Conservation (phyloP, 2,113 vertebrate genomes). For the Brachirus orientalis region DNA sequence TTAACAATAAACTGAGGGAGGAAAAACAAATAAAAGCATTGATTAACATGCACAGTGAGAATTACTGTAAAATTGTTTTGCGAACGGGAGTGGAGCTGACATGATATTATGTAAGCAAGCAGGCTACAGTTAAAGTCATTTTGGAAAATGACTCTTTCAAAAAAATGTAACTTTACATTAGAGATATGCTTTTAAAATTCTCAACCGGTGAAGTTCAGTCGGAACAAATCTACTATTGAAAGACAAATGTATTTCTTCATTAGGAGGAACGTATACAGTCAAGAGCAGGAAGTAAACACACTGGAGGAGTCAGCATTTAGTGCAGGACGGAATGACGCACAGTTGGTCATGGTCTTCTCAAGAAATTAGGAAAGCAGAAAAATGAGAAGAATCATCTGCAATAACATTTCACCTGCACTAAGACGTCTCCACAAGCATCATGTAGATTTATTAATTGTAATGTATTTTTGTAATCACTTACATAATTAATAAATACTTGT, state of each 20-base stretch:
- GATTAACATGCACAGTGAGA: conserved; percentile 36
- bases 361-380: background rate
- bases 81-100: background rate
- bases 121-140: background rate
- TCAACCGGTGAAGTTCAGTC: no score
- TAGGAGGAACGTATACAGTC: background rate
- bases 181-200: background rate
- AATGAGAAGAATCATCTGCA: background rate
- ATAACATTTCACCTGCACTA: no score
- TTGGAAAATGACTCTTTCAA: background rate
- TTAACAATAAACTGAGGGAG: conserved; percentile 42
- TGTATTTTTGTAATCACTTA: background rate
- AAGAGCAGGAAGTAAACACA: no score
- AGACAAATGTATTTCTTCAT: background rate
- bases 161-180: background rate
- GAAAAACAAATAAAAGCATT: conserved; percentile 26
- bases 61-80: conserved; percentile 8
- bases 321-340: no score
- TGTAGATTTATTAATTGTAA: conserved; percentile 3
- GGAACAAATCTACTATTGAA: no score
- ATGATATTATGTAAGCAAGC: background rate
- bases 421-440: background rate
- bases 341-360: background rate
- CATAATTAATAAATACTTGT: background rate
- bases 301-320: no score